Base-by-base conservation (phyloP, 2,888 invertebrate genomes). In the Mythimna albipuncta region DNA sequence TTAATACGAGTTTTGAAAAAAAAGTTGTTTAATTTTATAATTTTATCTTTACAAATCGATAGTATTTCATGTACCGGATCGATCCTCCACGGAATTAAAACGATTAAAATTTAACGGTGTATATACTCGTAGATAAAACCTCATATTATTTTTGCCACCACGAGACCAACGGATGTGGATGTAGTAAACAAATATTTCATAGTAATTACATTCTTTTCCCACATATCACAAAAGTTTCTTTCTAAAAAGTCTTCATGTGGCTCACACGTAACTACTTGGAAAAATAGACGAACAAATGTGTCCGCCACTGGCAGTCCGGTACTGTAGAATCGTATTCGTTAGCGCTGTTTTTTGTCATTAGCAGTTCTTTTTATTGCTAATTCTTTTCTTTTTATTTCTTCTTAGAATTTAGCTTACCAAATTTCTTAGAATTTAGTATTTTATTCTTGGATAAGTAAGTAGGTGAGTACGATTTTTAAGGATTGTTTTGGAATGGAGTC, bases 291-390 rank as follows among this genome's bases (percentile, higher is more conserved):
- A 67, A 3, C 26, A 64, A 71, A 61, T 54, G 76, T 66, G 55
- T 52, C 2, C 21, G 76, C 79, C 72, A n/a, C 35, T 41, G 66
- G 71, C 64, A 41, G 21, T 26, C 47, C 47, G 38, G 59, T 32
- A 21, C 50, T 32, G 55, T n/a, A 59, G 38, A 76, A 76, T 59
- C n/a, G 71, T 64, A 67, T 81, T 79, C 59, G 55, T 77, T 61
- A 52, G 57, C 44, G n/a, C 35, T 11, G 32, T 64, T 81, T 78
- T 77, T 67, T 70, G 63, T 77, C 77, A 63, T 66, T 70, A 70
- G 63, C 19, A 64, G 13, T 35, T 26, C 52, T 50, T 65, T 76
- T 77, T 55, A 57, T 64, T 61, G 16, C 72, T 44, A 41, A 64
- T 41, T 47, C 38, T 38, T 57, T 0, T 1, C 10, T 74, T 64